Base-by-base conservation (phyloP, 2,113 vertebrate genomes). In the Sander vitreus region DNA sequence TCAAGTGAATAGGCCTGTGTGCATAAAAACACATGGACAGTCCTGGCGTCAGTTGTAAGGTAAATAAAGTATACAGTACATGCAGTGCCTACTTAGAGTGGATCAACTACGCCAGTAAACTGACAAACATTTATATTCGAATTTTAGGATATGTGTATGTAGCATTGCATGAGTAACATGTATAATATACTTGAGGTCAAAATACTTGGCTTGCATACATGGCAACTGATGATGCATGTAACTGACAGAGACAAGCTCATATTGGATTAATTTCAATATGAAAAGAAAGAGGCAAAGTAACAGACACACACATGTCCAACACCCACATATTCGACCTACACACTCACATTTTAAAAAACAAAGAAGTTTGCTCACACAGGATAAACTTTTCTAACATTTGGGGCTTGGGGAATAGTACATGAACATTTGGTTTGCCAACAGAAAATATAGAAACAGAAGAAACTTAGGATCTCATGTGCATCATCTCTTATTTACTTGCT, bases 401-500 rank as follows among this genome's bases (percentile, higher is more conserved):
- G 55, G 48, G 14, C 55, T 66, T 48, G 6, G 81, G 89, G 85
- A 91, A 83, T 87, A 70, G 23, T 11, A 21, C 1, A 45, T 36
- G 54, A 80, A 43, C 66, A 73, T 77, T 66, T 68, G 47, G 63
- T 68, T 68, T 67, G 25, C 43, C 39, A 66, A 39, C 47, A 76
- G 71, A 78, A 71, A 75, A 68, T 64, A 69, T 76, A 87, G 27
- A 60, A 76, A 51, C 14, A 19, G 11, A 74, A 74, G 21, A 76
- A 80, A 78, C 53, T 68, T 51, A 7, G 53, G 50, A 78, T 88
- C 90, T 89, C 86, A 47, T 76, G 91, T 88, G 92, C 68, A 90
- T 88, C 73, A 73, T 77, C 25, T 78, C 74, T 73, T 89, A 90
- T 91, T 90, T 91, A 91, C 80, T 87, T 88, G 80, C 60, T 80